Base-by-base conservation (phyloP, 2,888 invertebrate genomes). In the Cistogaster globosa region DNA sequence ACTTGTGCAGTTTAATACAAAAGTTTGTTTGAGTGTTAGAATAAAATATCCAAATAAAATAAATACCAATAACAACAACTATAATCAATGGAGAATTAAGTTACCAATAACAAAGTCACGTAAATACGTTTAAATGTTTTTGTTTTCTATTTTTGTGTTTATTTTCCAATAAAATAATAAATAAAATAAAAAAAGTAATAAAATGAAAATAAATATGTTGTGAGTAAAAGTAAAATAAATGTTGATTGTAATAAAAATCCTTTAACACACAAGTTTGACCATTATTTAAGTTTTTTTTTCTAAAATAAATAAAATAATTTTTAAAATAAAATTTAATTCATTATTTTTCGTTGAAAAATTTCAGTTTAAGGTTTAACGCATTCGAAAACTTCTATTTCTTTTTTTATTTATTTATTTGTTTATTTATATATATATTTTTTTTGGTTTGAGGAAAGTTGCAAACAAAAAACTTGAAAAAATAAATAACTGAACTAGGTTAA, bases 81-180 rank as follows among this genome's bases (percentile, higher is more conserved):
- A 32, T 38, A 68, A n/a, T 69, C 45, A 45, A 51, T 63, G 26
- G 18, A 48, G 20, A 38, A 36, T 57, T 68, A 45, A 48, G 63
- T 22, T 71, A 26, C 53, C 62, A 63, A 63, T 51, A 38, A 48
- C 68, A 42, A 26, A 62, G 69, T 78, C 77, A 78, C 77, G 53
- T 62, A 78, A 78, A 62, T 53, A n/a, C 53, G 69, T 53, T 68
- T 78, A 62, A 69, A 62, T 55, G 69, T 69, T 42, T 45, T n/a
- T 8, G 38, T 38, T 12, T 38, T 38, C 42, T 9, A 22, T 38
- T 38, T 60, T 60, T 38, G 32, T 62, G 51, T 62, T 60, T 62
- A 77, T 78, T 78, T 78, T 26, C n/a, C 48, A 53, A 79, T 71
- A 71, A 63, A 65, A 57, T 55, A 55, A 45, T 63, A n/a, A 60